A percentile compares a stretch with the other conserved stretches of the same genome.
Conservation (phyloP, 2,797 vertebrate genomes). For the Anabacerthia variegaticeps region DNA sequence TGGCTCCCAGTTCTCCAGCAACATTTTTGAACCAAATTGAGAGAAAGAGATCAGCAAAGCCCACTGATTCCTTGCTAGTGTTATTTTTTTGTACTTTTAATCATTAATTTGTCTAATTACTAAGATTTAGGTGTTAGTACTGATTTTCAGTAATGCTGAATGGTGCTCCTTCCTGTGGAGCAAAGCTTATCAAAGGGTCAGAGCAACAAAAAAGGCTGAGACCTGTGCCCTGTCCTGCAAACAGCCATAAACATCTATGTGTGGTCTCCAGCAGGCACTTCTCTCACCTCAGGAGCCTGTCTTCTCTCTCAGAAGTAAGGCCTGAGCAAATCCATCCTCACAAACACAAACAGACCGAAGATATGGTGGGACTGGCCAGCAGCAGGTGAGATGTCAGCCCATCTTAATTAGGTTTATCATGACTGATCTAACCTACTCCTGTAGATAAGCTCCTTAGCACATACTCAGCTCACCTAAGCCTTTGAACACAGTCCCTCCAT, state of each 20-base stretch:
- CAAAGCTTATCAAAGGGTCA: not conserved
- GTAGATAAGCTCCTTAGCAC: not conserved
- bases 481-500: not conserved
- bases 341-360: not conserved
- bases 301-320: not conserved
- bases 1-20: not conserved
- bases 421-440: not conserved
- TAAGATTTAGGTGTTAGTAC: not conserved
- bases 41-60: not conserved
- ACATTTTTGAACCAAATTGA: not conserved
- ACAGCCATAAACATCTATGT: accelerated
- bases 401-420: not conserved
- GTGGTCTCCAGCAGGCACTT: not conserved
- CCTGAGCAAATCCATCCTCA: not conserved
- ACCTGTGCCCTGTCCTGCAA: accelerated
- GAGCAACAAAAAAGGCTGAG: not conserved
- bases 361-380: not conserved
- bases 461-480: not conserved
- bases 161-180: not conserved
- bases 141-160: not conserved
- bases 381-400: not conserved
- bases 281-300: not conserved
- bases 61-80: not conserved
- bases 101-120: not conserved
- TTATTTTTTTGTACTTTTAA: not conserved